Conservation (phyloP, 2,113 vertebrate genomes). For the Paedocypris sp. region DNA sequence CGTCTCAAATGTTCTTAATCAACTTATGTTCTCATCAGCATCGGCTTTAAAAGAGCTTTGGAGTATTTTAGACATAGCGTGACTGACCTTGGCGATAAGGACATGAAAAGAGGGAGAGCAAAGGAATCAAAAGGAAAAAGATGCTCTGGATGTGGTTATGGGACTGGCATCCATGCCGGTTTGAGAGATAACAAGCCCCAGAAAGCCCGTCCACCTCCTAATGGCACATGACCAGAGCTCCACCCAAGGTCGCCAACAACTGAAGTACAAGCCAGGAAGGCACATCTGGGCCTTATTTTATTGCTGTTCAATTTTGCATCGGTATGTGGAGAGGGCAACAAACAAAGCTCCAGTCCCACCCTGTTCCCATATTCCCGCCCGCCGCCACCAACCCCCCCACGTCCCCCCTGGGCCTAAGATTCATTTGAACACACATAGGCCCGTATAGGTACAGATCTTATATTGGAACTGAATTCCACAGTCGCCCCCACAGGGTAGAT, state of each 20-base stretch:
- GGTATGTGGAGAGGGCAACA: conserved; percentile 59
- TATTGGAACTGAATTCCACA: conserved; percentile 55
- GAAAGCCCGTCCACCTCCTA: conserved; percentile 45
- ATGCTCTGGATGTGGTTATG: conserved; percentile 59
- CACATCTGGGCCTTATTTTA: conserved; percentile 69
- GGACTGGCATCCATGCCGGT: conserved; percentile 47
- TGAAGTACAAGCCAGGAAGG: conserved; percentile 52
- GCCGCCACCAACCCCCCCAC: background rate
- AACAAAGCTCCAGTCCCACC: conserved; percentile 56
- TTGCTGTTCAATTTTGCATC: conserved; percentile 54
- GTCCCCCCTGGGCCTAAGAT: conserved; percentile 29
- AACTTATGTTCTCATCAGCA: conserved; percentile 32
- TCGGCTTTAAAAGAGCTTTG: conserved; percentile 32
- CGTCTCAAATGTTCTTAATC: conserved; percentile 44
- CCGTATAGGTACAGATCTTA: conserved; percentile 54
- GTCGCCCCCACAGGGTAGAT: conserved; percentile 53
- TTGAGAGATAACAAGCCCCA: conserved; percentile 48
- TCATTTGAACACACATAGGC: conserved; percentile 42
- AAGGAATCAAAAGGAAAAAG: conserved; percentile 23
- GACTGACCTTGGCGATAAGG: conserved; percentile 29
- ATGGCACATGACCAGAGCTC: conserved; percentile 45
- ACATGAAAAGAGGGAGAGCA: background rate
- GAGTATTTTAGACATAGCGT: conserved; percentile 41
- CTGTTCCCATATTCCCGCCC: conserved; percentile 49
- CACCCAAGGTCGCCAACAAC: conserved; percentile 42